Evolutionary conservation across 2,888 invertebrate genomes (phyloP).

Genomic region (Diploptera punctata): DNA sequence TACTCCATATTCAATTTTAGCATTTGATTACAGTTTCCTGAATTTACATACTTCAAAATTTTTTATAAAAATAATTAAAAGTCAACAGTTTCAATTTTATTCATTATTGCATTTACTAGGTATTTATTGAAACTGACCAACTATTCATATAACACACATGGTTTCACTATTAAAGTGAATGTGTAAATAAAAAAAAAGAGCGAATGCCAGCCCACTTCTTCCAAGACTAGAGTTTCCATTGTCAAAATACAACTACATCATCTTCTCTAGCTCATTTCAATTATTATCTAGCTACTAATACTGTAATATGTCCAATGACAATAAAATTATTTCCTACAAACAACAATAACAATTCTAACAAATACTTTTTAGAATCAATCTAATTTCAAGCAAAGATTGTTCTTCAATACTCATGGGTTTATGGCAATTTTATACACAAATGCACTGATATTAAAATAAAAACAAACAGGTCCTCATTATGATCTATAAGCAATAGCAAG

Average conservation of each 20-base stretch:
- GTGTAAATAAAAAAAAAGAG: not conserved
- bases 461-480: not conserved
- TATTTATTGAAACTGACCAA: not conserved
- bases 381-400: not conserved
- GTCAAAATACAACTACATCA: not conserved
- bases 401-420: not conserved
- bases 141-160: not conserved
- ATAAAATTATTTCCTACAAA: not conserved
- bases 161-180: not conserved
- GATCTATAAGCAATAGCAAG: not conserved
- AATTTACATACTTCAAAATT: too few relatives aligned
- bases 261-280: not conserved
- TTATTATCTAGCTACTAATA: not conserved
- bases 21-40: too few relatives aligned
- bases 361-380: not conserved
- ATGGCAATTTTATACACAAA: not conserved
- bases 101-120: not conserved
- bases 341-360: not conserved
- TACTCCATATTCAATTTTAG: too few relatives aligned
- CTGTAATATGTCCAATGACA: not conserved
- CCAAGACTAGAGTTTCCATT: not conserved
- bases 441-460: not conserved
- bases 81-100: not conserved
- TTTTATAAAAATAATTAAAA: too few relatives aligned
- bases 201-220: not conserved